Evolutionary conservation across 1,140 invertebrate genomes (phyloP).

Genomic region (Nasonia vitripennis): DNA sequence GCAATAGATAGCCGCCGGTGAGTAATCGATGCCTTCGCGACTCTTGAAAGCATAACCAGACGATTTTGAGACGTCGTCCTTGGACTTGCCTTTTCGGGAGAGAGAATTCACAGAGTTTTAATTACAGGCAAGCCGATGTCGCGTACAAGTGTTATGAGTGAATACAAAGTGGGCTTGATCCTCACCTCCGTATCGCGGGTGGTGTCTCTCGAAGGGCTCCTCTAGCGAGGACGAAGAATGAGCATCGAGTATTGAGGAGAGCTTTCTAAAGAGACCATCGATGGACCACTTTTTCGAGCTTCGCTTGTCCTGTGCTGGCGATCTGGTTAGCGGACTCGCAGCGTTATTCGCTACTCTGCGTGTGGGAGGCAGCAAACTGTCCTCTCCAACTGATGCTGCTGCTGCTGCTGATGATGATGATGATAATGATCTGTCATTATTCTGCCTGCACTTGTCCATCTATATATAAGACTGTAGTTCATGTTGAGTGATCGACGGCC

Average conservation of each 20-base stretch:
- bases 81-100: slow-evolving; percentile 6
- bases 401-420: too few species aligned
- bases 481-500: background rate
- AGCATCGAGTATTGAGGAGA: slow-evolving; percentile 76
- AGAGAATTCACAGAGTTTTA: background rate
- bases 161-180: too few species aligned
- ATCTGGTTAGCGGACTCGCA: background rate
- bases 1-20: background rate
- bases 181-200: slow-evolving; percentile 42
- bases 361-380: slow-evolving; percentile 52
- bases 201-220: slow-evolving; percentile 51
- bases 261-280: slow-evolving; percentile 83
- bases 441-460: slow-evolving; percentile 60
- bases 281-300: slow-evolving; percentile 84
- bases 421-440: slow-evolving; percentile 39
- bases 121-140: background rate
- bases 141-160: too few species aligned
- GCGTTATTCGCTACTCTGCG: slow-evolving; percentile 20
- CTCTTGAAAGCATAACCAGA: background rate
- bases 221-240: slow-evolving; percentile 71
- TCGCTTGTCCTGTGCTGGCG: slow-evolving; percentile 58
- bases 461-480: background rate
- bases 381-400: slow-evolving; percentile 8
- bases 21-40: background rate
- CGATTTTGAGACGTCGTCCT: background rate